phyloP scores from a whole-genome alignment of 2,888 invertebrate species.

The Melangyna quadrimaculata region DNA sequence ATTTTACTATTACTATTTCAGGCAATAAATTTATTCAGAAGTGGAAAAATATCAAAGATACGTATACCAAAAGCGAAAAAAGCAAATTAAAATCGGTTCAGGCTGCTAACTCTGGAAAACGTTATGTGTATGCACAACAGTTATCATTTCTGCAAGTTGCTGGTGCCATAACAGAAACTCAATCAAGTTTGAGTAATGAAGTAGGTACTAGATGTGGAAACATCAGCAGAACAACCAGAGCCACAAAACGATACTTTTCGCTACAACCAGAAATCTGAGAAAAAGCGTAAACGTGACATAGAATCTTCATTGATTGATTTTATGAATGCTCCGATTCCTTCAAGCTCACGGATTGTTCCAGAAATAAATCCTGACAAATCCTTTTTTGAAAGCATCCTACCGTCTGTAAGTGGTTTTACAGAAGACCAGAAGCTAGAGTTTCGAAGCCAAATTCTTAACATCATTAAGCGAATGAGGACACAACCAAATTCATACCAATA shows the following conservation, averaged over 20 bases:
- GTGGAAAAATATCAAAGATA: neutral
- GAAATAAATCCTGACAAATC: slow-evolving; percentile 1
- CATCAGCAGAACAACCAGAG: too few relatives aligned
- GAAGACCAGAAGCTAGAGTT: slow-evolving; percentile 32
- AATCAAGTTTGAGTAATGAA: neutral
- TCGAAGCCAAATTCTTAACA: slow-evolving; percentile 26
- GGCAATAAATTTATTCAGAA: neutral
- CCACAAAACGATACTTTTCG: too few relatives aligned
- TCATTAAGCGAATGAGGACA: slow-evolving; percentile 15
- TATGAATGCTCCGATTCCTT: too few relatives aligned
- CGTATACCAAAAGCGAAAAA: neutral
- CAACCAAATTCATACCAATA: neutral
- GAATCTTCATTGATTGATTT: too few relatives aligned
- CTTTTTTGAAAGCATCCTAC: slow-evolving; percentile 32
- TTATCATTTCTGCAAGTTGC: slow-evolving; percentile 1
- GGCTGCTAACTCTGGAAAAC: neutral
- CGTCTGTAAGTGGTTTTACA: slow-evolving; percentile 24
- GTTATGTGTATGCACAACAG: slow-evolving; percentile 12
- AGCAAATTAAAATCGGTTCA: neutral
- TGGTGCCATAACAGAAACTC: slow-evolving; percentile 4
- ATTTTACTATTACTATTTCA: neutral
- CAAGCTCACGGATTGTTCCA: too few relatives aligned
- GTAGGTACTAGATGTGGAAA: neutral
- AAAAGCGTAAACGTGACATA: too few relatives aligned
- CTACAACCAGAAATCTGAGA: too few relatives aligned